Percentiles rank a stretch among this genome's conserved stretches.
These are phyloP conservation scores for Syncerus caffer DNA, from an alignment of 2,797 vertebrate genomes.

Conservation along the genomic window DNA sequence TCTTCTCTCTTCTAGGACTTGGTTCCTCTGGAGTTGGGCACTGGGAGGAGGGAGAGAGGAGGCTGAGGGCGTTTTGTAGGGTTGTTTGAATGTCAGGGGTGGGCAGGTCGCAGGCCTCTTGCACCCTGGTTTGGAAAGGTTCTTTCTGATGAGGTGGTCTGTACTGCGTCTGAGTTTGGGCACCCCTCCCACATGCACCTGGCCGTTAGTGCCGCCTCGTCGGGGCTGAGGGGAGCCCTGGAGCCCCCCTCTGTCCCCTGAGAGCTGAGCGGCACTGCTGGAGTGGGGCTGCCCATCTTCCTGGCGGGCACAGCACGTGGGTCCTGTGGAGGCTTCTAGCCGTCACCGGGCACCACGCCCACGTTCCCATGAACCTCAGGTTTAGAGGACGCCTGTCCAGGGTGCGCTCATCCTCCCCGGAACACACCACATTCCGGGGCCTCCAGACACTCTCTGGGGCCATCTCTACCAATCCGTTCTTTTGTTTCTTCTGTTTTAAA, in stretches of 20 bases:
- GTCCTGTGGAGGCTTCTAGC: background rate
- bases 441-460: background rate
- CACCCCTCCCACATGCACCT: background rate
- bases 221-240: background rate
- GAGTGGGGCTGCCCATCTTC: background rate
- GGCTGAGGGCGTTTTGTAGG: background rate
- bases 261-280: background rate
- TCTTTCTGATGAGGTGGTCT: background rate
- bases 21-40: background rate
- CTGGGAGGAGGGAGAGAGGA: background rate
- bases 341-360: background rate
- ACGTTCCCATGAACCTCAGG: background rate
- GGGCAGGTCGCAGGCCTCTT: background rate
- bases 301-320: background rate
- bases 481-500: background rate
- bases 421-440: background rate
- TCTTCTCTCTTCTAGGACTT: background rate
- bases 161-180: background rate
- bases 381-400: background rate
- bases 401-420: rapidly evolving
- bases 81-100: background rate
- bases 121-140: background rate
- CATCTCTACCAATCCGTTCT: background rate
- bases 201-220: background rate
- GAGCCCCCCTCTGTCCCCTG: background rate